phyloP scores from a whole-genome alignment of 2,113 vertebrate species.

The Embiotoca jacksoni region DNA sequence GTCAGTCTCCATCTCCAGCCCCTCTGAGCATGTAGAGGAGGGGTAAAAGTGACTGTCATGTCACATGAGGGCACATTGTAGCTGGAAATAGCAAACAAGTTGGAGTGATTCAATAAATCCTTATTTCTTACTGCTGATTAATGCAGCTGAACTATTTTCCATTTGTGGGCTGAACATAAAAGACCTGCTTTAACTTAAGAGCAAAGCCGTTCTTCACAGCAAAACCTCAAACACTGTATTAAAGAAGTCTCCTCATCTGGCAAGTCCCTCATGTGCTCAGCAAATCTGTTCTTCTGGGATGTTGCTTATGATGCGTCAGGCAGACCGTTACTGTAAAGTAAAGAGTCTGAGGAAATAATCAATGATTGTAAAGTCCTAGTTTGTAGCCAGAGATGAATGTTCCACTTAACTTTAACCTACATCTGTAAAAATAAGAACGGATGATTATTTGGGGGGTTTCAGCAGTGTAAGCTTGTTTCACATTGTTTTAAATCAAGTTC shows the following conservation, averaged over 20 bases:
- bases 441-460: neutral
- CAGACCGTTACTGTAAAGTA: too few species aligned
- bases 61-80: slow-evolving; percentile 28
- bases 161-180: neutral
- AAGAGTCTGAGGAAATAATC: neutral
- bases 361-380: neutral
- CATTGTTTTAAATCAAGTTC: too few species aligned
- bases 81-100: slow-evolving; percentile 4
- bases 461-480: too few species aligned
- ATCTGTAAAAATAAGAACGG: neutral
- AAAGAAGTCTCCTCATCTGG: too few species aligned
- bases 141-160: neutral
- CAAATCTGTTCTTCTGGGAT: too few species aligned
- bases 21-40: neutral
- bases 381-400: neutral
- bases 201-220: too few species aligned
- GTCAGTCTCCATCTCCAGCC: slow-evolving; percentile 12
- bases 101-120: slow-evolving; percentile 39
- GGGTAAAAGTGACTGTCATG: slow-evolving; percentile 10
- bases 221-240: too few species aligned
- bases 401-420: neutral
- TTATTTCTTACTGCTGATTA: slow-evolving; percentile 4
- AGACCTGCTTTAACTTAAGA: too few species aligned
- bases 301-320: too few species aligned
- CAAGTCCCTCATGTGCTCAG: too few species aligned